Base-by-base conservation (phyloP, 2,797 vertebrate genomes). In the Chromis chromis region DNA sequence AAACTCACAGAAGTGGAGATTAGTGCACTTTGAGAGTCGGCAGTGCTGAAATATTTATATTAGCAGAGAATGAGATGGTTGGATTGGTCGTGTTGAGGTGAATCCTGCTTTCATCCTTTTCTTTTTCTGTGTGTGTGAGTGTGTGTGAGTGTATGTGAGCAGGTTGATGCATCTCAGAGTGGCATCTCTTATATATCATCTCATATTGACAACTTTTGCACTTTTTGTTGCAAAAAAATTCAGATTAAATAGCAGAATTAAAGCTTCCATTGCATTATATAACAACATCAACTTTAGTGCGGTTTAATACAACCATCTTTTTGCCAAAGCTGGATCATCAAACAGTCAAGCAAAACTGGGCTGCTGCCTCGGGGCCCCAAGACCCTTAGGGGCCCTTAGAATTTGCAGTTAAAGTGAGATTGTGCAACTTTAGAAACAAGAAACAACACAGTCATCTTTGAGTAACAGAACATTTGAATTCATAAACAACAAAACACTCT, bases 11-110 rank as follows among this genome's bases (percentile, higher is more conserved):
- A 82, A 78, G 73, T 76, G 84, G 74, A 86, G 81, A 90, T 92
- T 88, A 85, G 76, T 76, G 87, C 83, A 78, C 72, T 79, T 65
- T 78, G 80, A 77, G 77, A 83, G 80, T 72, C 67, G 69, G 72
- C 19, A 0, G 25, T 4, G 60, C 68, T 93, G 17, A 90, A 93
- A 91, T 89, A 91, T 93, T 92, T 69, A 91, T 82, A 78, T 65
- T 33, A 54, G 55, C 48, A 81, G 78, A 75, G 72, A 88, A 84
- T 78, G 86, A 93, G 86, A 88, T 64, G 76, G 69, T 80, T 73
- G 78, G 54, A 77, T 70, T 75, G 65, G 80, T 62, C 73, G 57
- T 55, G 53, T 78, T 12, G 12, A 77, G 56, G 70, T 73, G 70
- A 79, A 81, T 27, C 70, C 24, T 64, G 65, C 76, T 73, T 78